A percentile compares a stretch with the other conserved stretches of the same genome.
Conservation (phyloP, 2,888 invertebrate genomes). For the Platerodrilus igneus region DNA sequence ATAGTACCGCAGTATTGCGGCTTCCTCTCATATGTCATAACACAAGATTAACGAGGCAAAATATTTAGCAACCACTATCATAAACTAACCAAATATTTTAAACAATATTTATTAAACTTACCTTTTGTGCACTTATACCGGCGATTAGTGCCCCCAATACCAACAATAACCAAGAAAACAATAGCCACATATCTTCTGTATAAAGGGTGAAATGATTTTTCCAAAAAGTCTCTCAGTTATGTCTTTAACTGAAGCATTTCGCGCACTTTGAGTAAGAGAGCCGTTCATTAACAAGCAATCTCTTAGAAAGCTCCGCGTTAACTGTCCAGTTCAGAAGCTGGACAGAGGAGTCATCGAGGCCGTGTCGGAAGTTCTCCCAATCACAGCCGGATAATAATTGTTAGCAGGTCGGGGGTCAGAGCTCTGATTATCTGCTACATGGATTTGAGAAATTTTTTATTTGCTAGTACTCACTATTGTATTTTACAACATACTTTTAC, state of each 20-base stretch:
- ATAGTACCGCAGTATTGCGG: too few relatives aligned
- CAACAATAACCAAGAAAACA: conserved; percentile 16
- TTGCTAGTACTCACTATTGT: too few relatives aligned
- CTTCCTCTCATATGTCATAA: too few relatives aligned
- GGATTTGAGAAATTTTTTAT: too few relatives aligned
- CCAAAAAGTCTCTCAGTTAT: conserved; percentile 13
- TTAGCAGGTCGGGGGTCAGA: conserved; percentile 32
- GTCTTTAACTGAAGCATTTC: conserved; percentile 12
- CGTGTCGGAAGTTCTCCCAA: conserved; percentile 29
- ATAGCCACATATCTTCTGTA: conserved; percentile 16
- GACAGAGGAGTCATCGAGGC: conserved; percentile 23
- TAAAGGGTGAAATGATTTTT: conserved; percentile 12
- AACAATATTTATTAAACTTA: too few relatives aligned
- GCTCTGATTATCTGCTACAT: conserved; percentile 30
- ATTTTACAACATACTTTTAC: too few relatives aligned
- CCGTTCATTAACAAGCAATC: too few relatives aligned
- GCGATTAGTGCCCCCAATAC: conserved; percentile 18
- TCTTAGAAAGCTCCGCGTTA: too few relatives aligned
- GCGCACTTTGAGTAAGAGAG: conserved; percentile 3
- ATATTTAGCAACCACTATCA: too few relatives aligned
- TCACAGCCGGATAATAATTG: conserved; percentile 32
- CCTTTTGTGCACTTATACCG: conserved; percentile 16
- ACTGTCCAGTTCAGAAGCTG: too few relatives aligned
- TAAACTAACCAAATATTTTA: too few relatives aligned
- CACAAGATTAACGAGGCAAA: too few relatives aligned